Evolutionary conservation across 37 sponge, comb jelly and placozoan genomes (phyloP), one percentile per base, ranked within the genome.

Genomic region (Lycopodina hypogea): DNA sequence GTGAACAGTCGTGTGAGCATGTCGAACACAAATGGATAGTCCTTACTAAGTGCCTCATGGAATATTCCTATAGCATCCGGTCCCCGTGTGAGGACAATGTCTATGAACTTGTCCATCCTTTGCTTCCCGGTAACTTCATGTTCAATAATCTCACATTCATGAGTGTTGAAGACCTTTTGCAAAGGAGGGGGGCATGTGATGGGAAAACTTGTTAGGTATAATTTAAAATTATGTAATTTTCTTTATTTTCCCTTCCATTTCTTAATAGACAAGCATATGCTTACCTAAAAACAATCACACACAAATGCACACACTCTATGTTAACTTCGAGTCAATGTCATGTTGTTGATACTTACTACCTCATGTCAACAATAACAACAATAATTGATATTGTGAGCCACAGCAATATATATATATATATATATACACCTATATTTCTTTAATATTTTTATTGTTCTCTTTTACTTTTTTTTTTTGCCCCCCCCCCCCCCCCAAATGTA

Each of bases 11-110:
- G 40, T 32, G 84, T 53, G 29, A 88, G 72, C 38, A 73, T 63
- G 56, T 88, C 76, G 42, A 88, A 88, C 38, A 88, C 45, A 22
- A 28, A 55, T 6, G 75, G 81, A 50, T 78, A 88, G 61, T 72
- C 69, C 55, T 41, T 64, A 0, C 32, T 60, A 48, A 88, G 74
- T 6, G 89, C 59, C 75, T 78, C 83, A 59, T 88, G 89, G 74
- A 88, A 88, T 28, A 32, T 56, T 15, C 79, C 79, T 0, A 78
- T 68, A 15, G 79, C 79, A 52, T 68, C 14, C 37, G 79, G 79
- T 38, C 89, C 84, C 38, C 83, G 82, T 6, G 83, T 83, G n/a
- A 88, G 78, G 0, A 88, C 34, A 21, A 88, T 76, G 35, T 88
- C 89, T 11, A 88, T 71, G 53, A 77, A 88, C 63, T 68, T 88